Conservation (phyloP, 2,113 vertebrate genomes). For the Anser brachyrhynchus region DNA sequence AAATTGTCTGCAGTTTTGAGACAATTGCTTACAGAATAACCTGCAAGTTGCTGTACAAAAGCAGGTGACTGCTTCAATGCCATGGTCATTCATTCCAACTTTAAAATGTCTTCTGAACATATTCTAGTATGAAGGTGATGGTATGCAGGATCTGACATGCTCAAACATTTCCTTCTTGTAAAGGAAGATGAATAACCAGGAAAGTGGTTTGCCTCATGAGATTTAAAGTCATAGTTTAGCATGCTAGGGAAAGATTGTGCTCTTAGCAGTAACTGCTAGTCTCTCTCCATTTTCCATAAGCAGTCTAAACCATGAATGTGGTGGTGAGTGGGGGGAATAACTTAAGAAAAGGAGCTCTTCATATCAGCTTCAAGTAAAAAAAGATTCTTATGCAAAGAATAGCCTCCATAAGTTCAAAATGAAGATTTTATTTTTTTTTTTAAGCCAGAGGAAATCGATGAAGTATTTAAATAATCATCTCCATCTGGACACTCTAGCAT, state of each 20-base stretch:
- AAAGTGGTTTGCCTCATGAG: not conserved
- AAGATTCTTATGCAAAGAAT: not conserved
- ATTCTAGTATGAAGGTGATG: not conserved
- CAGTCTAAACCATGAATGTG: not conserved
- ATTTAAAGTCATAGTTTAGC: not conserved
- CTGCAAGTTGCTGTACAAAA: not conserved
- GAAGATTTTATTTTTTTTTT: not conserved
- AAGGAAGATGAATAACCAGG: not conserved
- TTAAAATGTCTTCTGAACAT: not conserved
- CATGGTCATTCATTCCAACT: accelerated
- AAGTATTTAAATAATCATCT: not conserved
- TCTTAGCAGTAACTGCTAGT: not conserved
- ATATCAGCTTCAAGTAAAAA: not conserved
- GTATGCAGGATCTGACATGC: not conserved
- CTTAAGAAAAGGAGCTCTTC: not conserved
- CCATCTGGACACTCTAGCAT: not conserved
- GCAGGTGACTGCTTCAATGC: not conserved
- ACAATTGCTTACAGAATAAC: not conserved
- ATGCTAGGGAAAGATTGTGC: not conserved
- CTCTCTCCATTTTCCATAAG: not conserved
- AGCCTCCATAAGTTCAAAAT: not conserved
- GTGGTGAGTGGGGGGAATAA: not conserved
- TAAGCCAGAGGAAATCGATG: not conserved
- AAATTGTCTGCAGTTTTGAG: not conserved
- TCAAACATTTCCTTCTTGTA: not conserved